phyloP scores from a whole-genome alignment of 2,888 invertebrate genomes.

The Molanna angustata region DNA sequence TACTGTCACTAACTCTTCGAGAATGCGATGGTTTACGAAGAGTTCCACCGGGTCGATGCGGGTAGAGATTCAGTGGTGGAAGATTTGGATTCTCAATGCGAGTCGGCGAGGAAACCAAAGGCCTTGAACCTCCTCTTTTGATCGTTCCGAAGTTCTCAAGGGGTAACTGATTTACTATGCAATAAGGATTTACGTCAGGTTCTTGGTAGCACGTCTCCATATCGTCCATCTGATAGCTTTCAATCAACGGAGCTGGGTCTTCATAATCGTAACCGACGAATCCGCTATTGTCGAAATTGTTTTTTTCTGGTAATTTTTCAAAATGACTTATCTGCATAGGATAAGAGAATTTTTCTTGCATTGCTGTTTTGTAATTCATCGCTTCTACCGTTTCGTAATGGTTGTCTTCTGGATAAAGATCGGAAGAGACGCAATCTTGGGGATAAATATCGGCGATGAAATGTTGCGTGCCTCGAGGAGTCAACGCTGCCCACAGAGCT shows the following conservation, averaged over 20 bases:
- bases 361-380: constrained; percentile 50
- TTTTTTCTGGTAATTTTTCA: constrained; percentile 28
- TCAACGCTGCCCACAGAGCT: constrained; percentile 80
- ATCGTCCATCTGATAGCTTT: constrained; percentile 65
- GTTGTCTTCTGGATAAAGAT: constrained; percentile 54
- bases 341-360: constrained; percentile 45
- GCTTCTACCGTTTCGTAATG: constrained; percentile 71
- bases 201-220: constrained; percentile 54
- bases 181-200: constrained; percentile 40
- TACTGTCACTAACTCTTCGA: constrained; percentile 51
- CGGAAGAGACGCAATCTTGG: constrained; percentile 48
- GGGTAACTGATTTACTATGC: constrained; percentile 41
- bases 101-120: constrained; percentile 75
- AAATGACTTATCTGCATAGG: constrained; percentile 28
- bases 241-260: constrained; percentile 73
- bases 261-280: constrained; percentile 79
- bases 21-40: constrained; percentile 52
- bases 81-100: constrained; percentile 79
- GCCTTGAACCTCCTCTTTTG: constrained; percentile 53
- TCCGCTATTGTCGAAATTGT: constrained; percentile 69
- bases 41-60: constrained; percentile 50
- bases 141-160: constrained; percentile 52
- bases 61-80: constrained; percentile 71
- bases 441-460: constrained; percentile 68
- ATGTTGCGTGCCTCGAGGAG: constrained; percentile 77